Percentiles rank a stretch among this genome's conserved stretches.
Evolutionary conservation across 2,113 vertebrate genomes (phyloP).

Genomic region (Malaclemys terrapin): DNA sequence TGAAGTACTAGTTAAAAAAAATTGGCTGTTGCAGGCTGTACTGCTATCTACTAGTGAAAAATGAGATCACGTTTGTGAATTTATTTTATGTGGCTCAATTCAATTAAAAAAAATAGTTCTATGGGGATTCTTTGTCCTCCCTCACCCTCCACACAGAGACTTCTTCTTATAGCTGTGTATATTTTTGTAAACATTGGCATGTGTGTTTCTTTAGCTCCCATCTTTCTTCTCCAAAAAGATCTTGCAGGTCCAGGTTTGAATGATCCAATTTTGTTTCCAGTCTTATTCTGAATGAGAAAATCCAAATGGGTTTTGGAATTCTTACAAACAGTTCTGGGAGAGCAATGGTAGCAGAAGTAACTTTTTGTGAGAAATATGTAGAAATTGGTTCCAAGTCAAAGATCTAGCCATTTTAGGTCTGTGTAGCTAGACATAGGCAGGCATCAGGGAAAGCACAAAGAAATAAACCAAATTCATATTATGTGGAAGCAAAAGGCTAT

Average conservation of each 20-base stretch:
- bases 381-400: not conserved
- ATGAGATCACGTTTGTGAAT: not conserved
- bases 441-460: not conserved
- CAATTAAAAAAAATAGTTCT: not conserved
- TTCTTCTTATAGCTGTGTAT: slow-evolving; percentile 20
- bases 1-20: not conserved
- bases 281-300: not conserved
- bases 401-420: not conserved
- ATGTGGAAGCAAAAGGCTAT: not conserved
- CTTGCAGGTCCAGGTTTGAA: not conserved
- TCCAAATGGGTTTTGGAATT: not conserved
- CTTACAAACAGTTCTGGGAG: not conserved
- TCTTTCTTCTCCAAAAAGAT: not conserved
- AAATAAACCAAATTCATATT: not conserved
- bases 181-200: not conserved
- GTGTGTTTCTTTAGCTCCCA: not conserved
- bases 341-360: not conserved
- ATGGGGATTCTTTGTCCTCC: not conserved
- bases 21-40: not conserved
- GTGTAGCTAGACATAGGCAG: not conserved
- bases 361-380: not conserved
- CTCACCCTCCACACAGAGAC: not conserved
- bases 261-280: not conserved
- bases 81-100: not conserved
- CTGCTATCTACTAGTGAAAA: not conserved